A percentile compares a stretch with the other conserved stretches of the same genome.
Evolutionary conservation across 2,888 invertebrate genomes (phyloP).

Genomic region (Drosophila nr. medialis): DNA sequence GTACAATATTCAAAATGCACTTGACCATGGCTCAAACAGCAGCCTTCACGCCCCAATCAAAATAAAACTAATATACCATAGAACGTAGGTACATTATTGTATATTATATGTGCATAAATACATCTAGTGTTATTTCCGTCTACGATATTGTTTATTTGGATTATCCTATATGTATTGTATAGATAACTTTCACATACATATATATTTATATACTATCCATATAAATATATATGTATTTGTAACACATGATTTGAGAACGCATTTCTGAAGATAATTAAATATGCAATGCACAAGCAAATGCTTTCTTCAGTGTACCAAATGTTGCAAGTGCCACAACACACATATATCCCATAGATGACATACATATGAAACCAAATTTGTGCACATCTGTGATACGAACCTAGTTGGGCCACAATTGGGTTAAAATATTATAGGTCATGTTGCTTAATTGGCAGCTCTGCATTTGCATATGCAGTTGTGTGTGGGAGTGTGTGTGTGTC

Average conservation of each 20-base stretch:
- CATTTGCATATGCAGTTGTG: slow-evolving; percentile 12
- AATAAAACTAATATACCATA: background rate
- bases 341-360: slow-evolving; percentile 9
- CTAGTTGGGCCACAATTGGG: slow-evolving; percentile 42
- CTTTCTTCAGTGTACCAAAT: slow-evolving; percentile 44
- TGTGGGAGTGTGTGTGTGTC: slow-evolving; percentile 9
- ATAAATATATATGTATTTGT: slow-evolving; percentile 14
- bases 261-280: slow-evolving; percentile 62
- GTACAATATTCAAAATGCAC: slow-evolving; percentile 20
- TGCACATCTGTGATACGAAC: slow-evolving; percentile 29
- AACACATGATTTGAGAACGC: slow-evolving; percentile 64
- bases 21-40: slow-evolving; percentile 25
- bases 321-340: slow-evolving; percentile 24
- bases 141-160: slow-evolving; percentile 5
- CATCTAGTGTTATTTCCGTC: slow-evolving; percentile 22
- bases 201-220: background rate
- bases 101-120: background rate
- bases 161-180: background rate
- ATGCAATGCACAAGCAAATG: slow-evolving; percentile 57
- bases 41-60: slow-evolving; percentile 1
- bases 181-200: background rate
- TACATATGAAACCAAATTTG: background rate
- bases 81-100: background rate
- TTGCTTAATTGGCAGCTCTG: slow-evolving; percentile 64
- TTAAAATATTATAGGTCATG: slow-evolving; percentile 68